Evolutionary conservation across 2,797 vertebrate species (phyloP), one percentile per base, ranked within the genome.

Genomic region (Kryptolebias ocellatus): DNA sequence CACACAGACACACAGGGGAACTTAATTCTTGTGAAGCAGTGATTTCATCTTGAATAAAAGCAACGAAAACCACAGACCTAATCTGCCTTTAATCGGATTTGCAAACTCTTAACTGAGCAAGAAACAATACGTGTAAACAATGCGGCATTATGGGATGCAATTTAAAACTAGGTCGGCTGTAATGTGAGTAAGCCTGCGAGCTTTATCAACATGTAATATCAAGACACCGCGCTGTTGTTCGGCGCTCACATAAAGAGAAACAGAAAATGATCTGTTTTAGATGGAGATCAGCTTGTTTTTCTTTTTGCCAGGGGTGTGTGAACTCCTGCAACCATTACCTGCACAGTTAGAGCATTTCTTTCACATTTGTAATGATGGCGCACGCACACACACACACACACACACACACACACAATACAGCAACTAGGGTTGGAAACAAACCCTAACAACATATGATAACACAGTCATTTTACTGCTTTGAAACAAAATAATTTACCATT

Each of bases 1-100:
- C 15, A 31, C 24, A 51, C 54, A 49, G 6, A 18, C 29, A 60
- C 27, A 55, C 16, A 37, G 31, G 62, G 16, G n/a, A 39, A 67
- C 60, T 61, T 64, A 60, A 82, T 85, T 81, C 58, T 60, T 60
- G 8, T 27, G 4, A 84, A 79, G 60, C 60, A 61, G 70, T 81
- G 76, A 81, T 78, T 78, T 83, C 69, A 84, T 78, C 78, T 76
- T 64, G 79, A 87, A 86, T 77, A 87, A 86, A 86, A 72, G 81
- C 82, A 86, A 81, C 78, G 60, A 67, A 67, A 83, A 74, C 79
- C 75, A 78, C 50, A 67, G 62, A 83, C 72, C 64, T 87, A 85
- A 86, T 87, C 83, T 85, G 80, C 15, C 73, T 79, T 71, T 87
- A 86, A 89, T 87, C 81, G 68, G 85, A 89, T 91, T 89, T 85